Base-by-base conservation (phyloP, 2,888 invertebrate genomes). In the Caenorhabditis sinica region DNA sequence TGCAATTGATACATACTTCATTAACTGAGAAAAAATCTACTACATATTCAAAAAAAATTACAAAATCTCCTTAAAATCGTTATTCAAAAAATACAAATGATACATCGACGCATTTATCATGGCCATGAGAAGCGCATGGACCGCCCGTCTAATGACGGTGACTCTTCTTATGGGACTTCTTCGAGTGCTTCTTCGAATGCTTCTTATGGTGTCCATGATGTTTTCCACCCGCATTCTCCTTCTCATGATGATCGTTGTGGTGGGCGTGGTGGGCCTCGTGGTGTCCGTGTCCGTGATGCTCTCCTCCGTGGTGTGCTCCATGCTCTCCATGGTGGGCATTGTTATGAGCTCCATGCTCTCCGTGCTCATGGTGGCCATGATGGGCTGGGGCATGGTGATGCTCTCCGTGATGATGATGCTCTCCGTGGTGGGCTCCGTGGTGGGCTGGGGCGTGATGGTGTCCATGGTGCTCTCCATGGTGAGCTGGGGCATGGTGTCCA, bases 101-200 rank as follows among this genome's bases (percentile, higher is more conserved):
- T 81, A 68, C 73, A 73, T 23, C 23, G 71, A 65, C 23, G 71
- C 79, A 30, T 11, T 65, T 2, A 69, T 33, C 23, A 49, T 17
- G 2, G 71, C 25, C 13, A n/a, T 6, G 17, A 71, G 51, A 1
- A 79, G 33, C 17, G 30, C 8, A 0, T n/a, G n/a, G 3, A 69
- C 51, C 0, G 63, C 53, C 9, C 43, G 49, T 43, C 61, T 69
- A 79, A 40, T 77, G 76, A 45, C 60, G 72, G 77, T 49, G 66
- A 45, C 49, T 60, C 51, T 72, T 65, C 72, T 80, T 80, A 43
- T 69, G 76, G 3, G 56, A 23, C 79, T 72, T 72, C 65, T 80
- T 80, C 58, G 72, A 25, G 36, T 79, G 76, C 72, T 80, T 65
- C 80, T 66, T 66, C 33, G 56, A 65, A 49, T 56, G 58, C 58